Base-by-base conservation (phyloP, 2,888 invertebrate species). In the Atrina japonica region DNA sequence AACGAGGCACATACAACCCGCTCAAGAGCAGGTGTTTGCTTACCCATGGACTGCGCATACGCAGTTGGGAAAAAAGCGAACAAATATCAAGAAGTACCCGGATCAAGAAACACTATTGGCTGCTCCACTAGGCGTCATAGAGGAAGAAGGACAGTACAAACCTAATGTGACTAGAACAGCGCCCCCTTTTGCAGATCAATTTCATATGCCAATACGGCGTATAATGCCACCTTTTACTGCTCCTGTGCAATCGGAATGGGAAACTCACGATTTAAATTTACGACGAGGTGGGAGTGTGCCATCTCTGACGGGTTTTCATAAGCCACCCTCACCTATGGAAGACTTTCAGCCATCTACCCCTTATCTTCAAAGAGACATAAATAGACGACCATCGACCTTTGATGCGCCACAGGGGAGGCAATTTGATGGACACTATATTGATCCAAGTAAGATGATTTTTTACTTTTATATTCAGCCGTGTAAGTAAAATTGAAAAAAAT, bases 11-110 rank as follows among this genome's bases (percentile, higher is more conserved):
- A 78, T 81, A 7, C 85, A 82, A 40, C 85, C 83, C 1, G 84
- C 81, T 0, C 81, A 82, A 55, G 73, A 76, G 35, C 75, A 78
- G 35, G 77, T 79, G 50, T 83, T 85, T 65, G 78, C 83, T 27
- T 85, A 85, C 52, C 85, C 85, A 0, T 85, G 85, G 85, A 83
- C 85, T 2, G 79, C 80, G 1, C 76, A 81, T 64, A 78, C 83
- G 0, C 45, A 70, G n/a, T 61, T 63, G 1, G 75, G 81, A n/a
- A 53, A 58, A 21, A 50, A 67, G 29, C 40, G n/a, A n/a, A 18
- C 3, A 18, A 6, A 21, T 3, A 18, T 21, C 27, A 21, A 11
- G 3, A 43, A 47, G 25, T 41, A 30, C 11, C 49, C 52, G 7
- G 63, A 47, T 5, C 68, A 75, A 5, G 71, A 71, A 53, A 75